Base-by-base conservation (phyloP, 2,797 vertebrate species). In the Epinephelus awoara region DNA sequence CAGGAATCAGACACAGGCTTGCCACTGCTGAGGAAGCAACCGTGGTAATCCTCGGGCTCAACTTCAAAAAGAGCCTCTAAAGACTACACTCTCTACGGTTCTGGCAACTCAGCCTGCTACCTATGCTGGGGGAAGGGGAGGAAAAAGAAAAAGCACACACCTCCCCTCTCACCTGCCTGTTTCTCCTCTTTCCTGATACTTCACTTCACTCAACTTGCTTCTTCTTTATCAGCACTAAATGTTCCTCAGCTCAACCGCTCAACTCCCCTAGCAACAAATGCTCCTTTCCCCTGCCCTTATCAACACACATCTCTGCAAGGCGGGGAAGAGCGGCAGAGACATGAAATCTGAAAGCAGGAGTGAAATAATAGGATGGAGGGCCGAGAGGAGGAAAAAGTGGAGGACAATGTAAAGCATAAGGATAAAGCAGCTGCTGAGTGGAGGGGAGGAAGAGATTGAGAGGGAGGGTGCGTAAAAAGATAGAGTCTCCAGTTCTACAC, bases 41-140 rank as follows among this genome's bases (percentile, higher is more conserved):
- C 87, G 77, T 86, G 88, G 80, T 94, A 94, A 96, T 95, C 94
- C 93, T 92, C 73, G 12, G 84, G 92, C 93, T 95, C 92, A 92
- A 93, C 94, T 95, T 95, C 93, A 95, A 94, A 96, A 93, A 93
- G 86, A 89, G 89, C 82, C 90, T 93, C 91, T 91, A 91, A 94
- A 94, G 92, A 93, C 91, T 79, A 88, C 89, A 91, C 87, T 85
- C 83, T 86, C 89, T 84, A 54, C 70, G 51, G 86, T 88, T 91
- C 86, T 84, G 84, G 90, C 85, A 91, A 92, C 58, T 91, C 85
- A 86, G 85, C 84, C 82, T 51, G 82, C 72, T 89, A 82, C 85
- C 78, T 77, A 78, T 79, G 87, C 80, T 87, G 58, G 72, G 73
- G 75, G 65, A 85, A 74, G 67, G 19, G 8, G 18, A 15, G 5